Conservation (phyloP, 37 sponge, comb jelly and placozoan genomes). For the Aphrocallistes beatrix region DNA sequence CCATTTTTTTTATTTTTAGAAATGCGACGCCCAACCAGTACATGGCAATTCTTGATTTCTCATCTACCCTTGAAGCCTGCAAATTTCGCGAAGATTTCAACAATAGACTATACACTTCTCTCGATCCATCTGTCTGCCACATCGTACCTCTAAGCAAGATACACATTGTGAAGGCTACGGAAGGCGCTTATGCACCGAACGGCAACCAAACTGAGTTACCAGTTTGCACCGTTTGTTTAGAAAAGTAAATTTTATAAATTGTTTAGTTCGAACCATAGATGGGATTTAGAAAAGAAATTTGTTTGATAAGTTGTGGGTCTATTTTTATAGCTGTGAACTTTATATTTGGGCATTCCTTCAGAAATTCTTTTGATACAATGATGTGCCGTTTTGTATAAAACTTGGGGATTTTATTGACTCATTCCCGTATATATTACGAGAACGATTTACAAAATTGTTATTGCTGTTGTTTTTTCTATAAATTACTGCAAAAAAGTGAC, state of each 20-base stretch:
- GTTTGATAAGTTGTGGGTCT: too few relatives aligned
- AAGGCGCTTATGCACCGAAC: constrained; percentile 28
- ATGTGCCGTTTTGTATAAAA: too few relatives aligned
- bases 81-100: constrained; percentile 49
- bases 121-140: constrained; percentile 55
- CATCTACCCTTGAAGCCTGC: constrained; percentile 35
- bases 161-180: constrained; percentile 31
- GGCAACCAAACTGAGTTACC: constrained; percentile 71
- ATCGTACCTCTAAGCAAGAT: constrained; percentile 43
- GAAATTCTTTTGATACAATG: too few relatives aligned
- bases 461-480: too few relatives aligned
- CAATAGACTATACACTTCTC: constrained; percentile 44
- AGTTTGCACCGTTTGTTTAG: constrained; percentile 89
- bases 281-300: too few relatives aligned
- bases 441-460: too few relatives aligned
- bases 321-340: too few relatives aligned
- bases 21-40: constrained; percentile 83
- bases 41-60: constrained; percentile 67
- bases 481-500: too few relatives aligned
- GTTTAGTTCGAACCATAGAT: too few relatives aligned
- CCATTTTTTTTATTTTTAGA: constrained; percentile 29
- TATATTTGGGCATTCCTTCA: too few relatives aligned
- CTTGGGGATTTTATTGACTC: too few relatives aligned
- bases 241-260: constrained; percentile 41
- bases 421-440: too few relatives aligned